A percentile compares a stretch with the other conserved stretches of the same genome.
phyloP scores from a whole-genome alignment of 2,888 invertebrate species.

The Podotricha telesiphe region DNA sequence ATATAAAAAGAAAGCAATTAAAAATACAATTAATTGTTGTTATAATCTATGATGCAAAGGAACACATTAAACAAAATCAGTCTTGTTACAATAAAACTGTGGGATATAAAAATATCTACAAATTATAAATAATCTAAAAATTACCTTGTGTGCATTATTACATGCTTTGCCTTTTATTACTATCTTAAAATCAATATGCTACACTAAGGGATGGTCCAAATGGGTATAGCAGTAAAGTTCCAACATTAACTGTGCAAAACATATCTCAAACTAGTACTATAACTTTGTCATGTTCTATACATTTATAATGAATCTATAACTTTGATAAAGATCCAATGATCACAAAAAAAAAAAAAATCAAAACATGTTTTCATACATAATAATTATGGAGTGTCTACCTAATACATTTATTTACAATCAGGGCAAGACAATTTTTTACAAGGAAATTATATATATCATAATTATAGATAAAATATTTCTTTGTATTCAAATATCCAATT shows the following conservation, averaged over 20 bases:
- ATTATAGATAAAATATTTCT: slow-evolving; percentile 45
- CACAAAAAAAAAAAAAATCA: slow-evolving; percentile 35
- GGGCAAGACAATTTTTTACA: slow-evolving; percentile 43
- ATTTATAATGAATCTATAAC: slow-evolving; percentile 15
- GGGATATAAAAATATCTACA: slow-evolving; percentile 38
- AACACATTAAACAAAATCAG: slow-evolving; percentile 56
- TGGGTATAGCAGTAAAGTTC: slow-evolving; percentile 18
- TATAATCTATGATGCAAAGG: slow-evolving; percentile 24
- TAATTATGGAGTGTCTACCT: slow-evolving; percentile 41
- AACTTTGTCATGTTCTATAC: slow-evolving; percentile 34
- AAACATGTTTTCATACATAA: slow-evolving; percentile 40
- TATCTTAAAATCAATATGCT: slow-evolving; percentile 29
- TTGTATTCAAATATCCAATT: slow-evolving; percentile 39
- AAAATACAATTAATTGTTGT: slow-evolving; percentile 5
- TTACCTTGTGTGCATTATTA: slow-evolving; percentile 16
- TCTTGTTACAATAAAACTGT: slow-evolving; percentile 50
- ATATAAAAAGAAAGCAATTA: slow-evolving; percentile 10
- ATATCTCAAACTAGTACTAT: slow-evolving; percentile 34
- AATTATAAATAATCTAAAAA: slow-evolving; percentile 30
- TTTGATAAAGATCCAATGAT: background rate
- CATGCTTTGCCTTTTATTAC: slow-evolving; percentile 20
- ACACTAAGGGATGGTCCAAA: slow-evolving; percentile 34
- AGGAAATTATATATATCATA: slow-evolving; percentile 39
- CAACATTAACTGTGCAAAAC: slow-evolving; percentile 37
- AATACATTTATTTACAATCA: slow-evolving; percentile 41